Conservation (phyloP, 2,888 invertebrate species). For the Drosophila siamana region DNA sequence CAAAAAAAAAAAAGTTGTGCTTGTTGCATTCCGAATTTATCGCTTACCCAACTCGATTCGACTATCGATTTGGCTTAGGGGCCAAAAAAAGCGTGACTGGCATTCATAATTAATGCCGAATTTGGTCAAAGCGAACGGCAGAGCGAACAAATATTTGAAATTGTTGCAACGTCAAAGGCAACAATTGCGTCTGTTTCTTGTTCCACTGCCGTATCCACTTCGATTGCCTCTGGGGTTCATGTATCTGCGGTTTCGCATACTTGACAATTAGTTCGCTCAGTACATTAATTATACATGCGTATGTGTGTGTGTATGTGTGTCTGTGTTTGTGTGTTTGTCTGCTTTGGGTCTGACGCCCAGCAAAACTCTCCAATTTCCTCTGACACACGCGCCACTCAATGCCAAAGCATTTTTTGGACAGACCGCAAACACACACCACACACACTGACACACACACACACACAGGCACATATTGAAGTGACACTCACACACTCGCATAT, state of each 20-base stretch:
- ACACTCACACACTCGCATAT: conserved; percentile 7
- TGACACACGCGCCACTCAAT: conserved; percentile 50
- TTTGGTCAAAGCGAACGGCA: conserved; percentile 21
- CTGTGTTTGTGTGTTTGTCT: conserved; percentile 15
- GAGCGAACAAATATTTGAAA: conserved; percentile 33
- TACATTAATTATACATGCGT: conserved; percentile 71
- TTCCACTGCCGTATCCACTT: background rate
- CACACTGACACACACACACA: background rate
- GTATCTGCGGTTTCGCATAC: conserved; percentile 60
- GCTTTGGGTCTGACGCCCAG: conserved; percentile 54
- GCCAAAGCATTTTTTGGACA: conserved; percentile 63
- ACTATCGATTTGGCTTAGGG: conserved; percentile 36
- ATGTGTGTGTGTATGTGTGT: conserved; percentile 28
- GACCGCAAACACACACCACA: conserved; percentile 57
- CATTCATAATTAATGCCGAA: conserved; percentile 64
- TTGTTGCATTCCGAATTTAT: conserved; percentile 10
- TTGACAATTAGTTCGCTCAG: conserved; percentile 72
- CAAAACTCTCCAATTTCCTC: conserved; percentile 60
- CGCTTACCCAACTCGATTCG: no score
- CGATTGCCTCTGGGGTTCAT: conserved; percentile 16
- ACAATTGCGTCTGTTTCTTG: conserved; percentile 10
- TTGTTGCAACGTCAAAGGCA: conserved; percentile 74
- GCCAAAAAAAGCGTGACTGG: conserved; percentile 36
- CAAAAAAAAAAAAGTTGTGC: background rate
- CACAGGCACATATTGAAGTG: conserved; percentile 11